Base-by-base conservation (phyloP, 2,888 invertebrate species). In the Sphaerophoria taeniata region DNA sequence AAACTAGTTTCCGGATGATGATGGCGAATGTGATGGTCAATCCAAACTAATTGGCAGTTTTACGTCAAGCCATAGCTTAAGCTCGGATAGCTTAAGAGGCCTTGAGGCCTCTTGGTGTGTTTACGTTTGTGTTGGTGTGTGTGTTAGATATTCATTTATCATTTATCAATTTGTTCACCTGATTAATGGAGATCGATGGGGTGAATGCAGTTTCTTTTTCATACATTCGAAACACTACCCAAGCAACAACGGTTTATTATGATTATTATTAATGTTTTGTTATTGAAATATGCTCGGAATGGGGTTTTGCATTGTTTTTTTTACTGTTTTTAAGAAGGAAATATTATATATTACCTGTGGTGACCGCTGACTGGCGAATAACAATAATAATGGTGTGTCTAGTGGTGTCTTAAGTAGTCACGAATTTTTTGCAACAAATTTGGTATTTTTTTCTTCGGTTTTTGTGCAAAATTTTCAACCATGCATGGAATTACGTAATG, bases 151-250 rank as follows among this genome's bases (percentile, higher is more conserved):
- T 55, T 45, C 74, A 84, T 77, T 76, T 63, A 76, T 77, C 81
- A 77, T 81, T 77, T 80, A 81, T 85, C 85, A 85, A 85, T 85
- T 85, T 85, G 85, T 81, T 58, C 85, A 73, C 73, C 81, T 81
- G 81, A 81, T 85, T 76, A 85, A 80, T 85, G 85, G 73, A 70
- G 76, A 85, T 85, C 85, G 75, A 80, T 84, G 80, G 47, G 79
- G 80, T 47, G 61, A 75, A 74, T 67, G 51, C 67, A 61, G 74
- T 74, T 83, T 78, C 60, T 51, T 14, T 63, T 11, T 47, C 6
- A 63, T 51, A 49, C 61, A 61, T 45, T 61, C 47, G 34, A 61
- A 56, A 70, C 58, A 63, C 14, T 39, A 0, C 11, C 0, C 11
- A 5, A 14, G 0, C 1, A 75, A 70, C 24, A 31, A 60, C 60